Evolutionary conservation across 30 jellyfish, hydroid and myxozoan genomes (phyloP), one percentile per base, ranked within the genome.

Genomic region (Nemopilema nomurai): DNA sequence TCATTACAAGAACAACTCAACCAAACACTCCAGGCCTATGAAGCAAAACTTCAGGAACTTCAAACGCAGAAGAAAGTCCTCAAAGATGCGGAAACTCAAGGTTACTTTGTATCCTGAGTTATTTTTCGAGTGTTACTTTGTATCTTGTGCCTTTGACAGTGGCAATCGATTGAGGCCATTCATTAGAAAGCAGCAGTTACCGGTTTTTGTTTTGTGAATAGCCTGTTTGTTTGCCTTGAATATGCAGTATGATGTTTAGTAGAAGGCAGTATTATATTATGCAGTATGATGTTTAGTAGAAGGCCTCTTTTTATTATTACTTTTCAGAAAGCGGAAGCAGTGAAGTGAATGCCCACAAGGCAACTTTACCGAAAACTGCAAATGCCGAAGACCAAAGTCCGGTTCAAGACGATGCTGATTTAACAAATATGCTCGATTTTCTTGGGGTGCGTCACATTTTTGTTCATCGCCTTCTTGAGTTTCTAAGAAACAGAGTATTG

Each of bases 1-100:
- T 18, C 77, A 8, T 76, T 76, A 49, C 84, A 67, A 71, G 87
- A 85, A 9, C 77, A 71, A 66, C 67, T 68, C 25, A 72, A 76
- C 51, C 27, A 29, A 0, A 76, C 89, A 22, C 62, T 74, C 16
- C 67, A 51, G 57, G 16, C 77, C 20, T 85, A 85, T 53, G 79
- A 71, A 32, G 51, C 18, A 17, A 65, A 67, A 24, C 63, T 85
- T 20, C 51, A 85, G n/a, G 81, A 76, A 50, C 89, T 74, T 18
- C 51, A 41, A 16, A 71, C 80, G 7, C 73, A 82, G 64, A 81
- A 70, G 57, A 41, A 41, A 41, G 57, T 3, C 9, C 57, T 41
- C 6, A 41, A 41, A 41, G 57, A 41, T 41, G 57, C 57, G 13
- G 57, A 41, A 41, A 41, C 57, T 41, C 57, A 41, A 41, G 57